Base-by-base conservation (phyloP, 2,797 vertebrate genomes). In the Rhinophrynus dorsalis region DNA sequence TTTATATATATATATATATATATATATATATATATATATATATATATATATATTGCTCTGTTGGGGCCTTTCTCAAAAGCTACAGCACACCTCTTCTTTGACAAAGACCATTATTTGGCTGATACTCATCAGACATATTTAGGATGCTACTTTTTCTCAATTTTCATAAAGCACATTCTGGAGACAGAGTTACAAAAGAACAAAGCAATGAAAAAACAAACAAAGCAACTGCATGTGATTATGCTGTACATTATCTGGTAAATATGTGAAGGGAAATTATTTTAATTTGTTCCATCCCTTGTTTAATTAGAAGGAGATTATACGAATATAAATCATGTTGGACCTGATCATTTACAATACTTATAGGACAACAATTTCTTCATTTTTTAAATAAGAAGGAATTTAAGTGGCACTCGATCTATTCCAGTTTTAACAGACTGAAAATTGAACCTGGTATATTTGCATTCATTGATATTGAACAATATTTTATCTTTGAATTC, bases 221-320 rank as follows among this genome's bases (percentile, higher is more conserved):
- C n/a, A n/a, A n/a, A n/a, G n/a, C n/a, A n/a, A n/a, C n/a, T n/a
- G n/a, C n/a, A n/a, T n/a, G n/a, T n/a, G n/a, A 5, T 2, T 38
- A 45, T 45, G 6, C 4, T 20, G 15, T 48, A 13, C 18, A 20
- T 12, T 42, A 5, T 18, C 11, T 20, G 10, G 7, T 48, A 5
- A 48, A 9, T 24, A 24, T 13, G 10, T 48, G 45, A 3, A 48
- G 8, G 21, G 21, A 48, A 21, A 9, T 23, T 48, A 11, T 48
- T 24, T 30, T 17, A 17, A 52, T 69, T 60, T 69, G 57, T 61
- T 60, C 37, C 26, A 40, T 69, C 6, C 20, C 40, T 48, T 38
- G 51, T 56, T 71, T 71, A 71, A 64, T 71, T 71, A 71, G 58
- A 56, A 15, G 33, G 48, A 55, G 68, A 62, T 71, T 64, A 64